These are phyloP conservation scores for Antheraea mylitta DNA, from an alignment of 1,140 invertebrate genomes.

Conservation along the genomic window DNA sequence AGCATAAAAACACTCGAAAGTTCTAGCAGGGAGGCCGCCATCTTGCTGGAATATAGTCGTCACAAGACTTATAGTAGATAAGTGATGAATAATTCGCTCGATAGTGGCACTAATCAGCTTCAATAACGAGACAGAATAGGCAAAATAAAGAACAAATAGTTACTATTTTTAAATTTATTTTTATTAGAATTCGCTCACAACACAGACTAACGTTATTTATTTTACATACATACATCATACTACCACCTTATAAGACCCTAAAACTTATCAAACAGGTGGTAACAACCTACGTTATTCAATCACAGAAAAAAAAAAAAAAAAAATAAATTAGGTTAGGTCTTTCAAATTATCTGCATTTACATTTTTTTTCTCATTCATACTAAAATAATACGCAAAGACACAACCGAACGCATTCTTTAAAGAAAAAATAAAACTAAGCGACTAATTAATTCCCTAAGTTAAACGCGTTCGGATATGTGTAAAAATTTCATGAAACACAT, in stretches of 20 bases:
- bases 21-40: too few relatives aligned
- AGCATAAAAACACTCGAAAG: too few relatives aligned
- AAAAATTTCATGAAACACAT: not conserved
- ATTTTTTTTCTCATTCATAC: conserved; percentile 29
- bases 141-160: conserved; percentile 13
- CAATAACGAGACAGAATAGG: not conserved
- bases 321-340: conserved; percentile 38
- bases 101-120: too few relatives aligned
- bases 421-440: not conserved
- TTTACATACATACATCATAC: conserved; percentile 31
- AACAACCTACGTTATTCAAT: conserved; percentile 7
- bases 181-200: conserved; percentile 70
- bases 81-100: too few relatives aligned
- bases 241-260: not conserved
- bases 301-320: conserved; percentile 29
- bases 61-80: too few relatives aligned
- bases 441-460: not conserved
- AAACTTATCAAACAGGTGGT: conserved; percentile 1
- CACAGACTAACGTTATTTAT: conserved; percentile 38
- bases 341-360: conserved; percentile 40
- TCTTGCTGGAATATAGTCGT: too few relatives aligned
- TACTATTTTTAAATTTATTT: conserved; percentile 44
- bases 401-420: conserved; percentile 7
- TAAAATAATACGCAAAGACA: not conserved
- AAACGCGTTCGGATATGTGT: conserved; percentile 13